Conservation (phyloP, 2,797 vertebrate genomes). For the Acipenser oxyrinchus region DNA sequence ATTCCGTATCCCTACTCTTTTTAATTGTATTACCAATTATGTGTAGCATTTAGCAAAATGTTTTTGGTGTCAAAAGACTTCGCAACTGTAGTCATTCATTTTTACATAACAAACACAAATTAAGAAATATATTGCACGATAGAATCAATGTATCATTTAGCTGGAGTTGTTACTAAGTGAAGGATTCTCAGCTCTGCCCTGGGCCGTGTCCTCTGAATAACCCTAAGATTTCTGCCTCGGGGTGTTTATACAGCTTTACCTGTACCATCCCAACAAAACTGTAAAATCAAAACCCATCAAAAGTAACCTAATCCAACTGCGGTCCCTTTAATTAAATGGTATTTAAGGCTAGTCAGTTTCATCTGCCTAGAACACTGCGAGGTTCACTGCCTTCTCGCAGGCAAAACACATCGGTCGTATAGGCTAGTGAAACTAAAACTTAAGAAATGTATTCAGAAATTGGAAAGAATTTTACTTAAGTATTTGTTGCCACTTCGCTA, state of each 20-base stretch:
- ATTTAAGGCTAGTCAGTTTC: constrained; percentile 22
- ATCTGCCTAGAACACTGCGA: constrained; percentile 6
- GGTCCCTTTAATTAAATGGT: constrained; percentile 34
- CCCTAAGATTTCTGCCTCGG: constrained; percentile 46
- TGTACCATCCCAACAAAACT: constrained; percentile 51
- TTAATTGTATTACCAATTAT: too few relatives aligned
- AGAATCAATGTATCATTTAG: constrained; percentile 18
- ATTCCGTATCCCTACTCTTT: too few relatives aligned
- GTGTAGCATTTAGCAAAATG: too few relatives aligned
- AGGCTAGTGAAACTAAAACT: too few relatives aligned
- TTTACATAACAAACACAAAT: too few relatives aligned
- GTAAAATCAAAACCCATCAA: constrained; percentile 43
- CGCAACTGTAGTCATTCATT: too few relatives aligned
- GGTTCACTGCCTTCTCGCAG: too few relatives aligned
- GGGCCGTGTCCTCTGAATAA: constrained; percentile 63
- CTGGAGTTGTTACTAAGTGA: constrained; percentile 19
- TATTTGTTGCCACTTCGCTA: too few relatives aligned
- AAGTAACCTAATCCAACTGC: constrained; percentile 50
- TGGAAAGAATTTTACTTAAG: too few relatives aligned
- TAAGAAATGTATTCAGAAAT: too few relatives aligned
- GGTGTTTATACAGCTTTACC: constrained; percentile 75
- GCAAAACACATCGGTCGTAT: too few relatives aligned
- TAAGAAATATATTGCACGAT: constrained; percentile 8
- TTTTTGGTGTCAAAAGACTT: too few relatives aligned
- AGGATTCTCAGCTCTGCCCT: constrained; percentile 37